Percentiles rank a stretch among this genome's conserved stretches.
phyloP scores from a whole-genome alignment of 2,797 vertebrate genomes.

The Notolabrus celidotus region DNA sequence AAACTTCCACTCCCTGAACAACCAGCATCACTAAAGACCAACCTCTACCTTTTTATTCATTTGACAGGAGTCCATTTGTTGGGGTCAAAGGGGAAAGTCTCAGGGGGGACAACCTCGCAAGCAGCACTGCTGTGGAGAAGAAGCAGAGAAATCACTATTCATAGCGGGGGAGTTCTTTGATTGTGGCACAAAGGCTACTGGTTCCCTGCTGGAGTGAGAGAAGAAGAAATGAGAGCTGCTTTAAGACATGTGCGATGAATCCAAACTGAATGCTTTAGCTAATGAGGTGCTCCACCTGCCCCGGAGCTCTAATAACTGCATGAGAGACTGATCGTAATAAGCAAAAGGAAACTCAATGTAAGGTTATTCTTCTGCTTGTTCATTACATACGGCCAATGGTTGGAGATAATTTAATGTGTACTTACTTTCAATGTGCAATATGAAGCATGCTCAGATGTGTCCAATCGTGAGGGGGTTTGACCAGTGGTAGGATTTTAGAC shows the following conservation, averaged over 20 bases:
- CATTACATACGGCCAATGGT: background rate
- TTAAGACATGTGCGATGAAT: conserved; percentile 60
- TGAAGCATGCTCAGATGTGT: too few species aligned
- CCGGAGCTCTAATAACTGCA: conserved; percentile 56
- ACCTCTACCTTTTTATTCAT: conserved; percentile 73
- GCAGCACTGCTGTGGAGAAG: conserved; percentile 64
- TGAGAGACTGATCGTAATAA: conserved; percentile 9
- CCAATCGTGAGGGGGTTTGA: too few species aligned
- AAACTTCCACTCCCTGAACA: conserved; percentile 63
- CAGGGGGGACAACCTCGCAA: conserved; percentile 70
- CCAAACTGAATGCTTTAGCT: conserved; percentile 73
- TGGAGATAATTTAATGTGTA: background rate
- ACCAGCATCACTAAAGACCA: conserved; percentile 77
- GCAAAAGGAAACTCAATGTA: background rate
- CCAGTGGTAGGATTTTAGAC: too few species aligned
- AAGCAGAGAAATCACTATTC: conserved; percentile 74
- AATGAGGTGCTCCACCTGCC: conserved; percentile 75
- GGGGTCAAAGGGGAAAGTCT: conserved; percentile 83
- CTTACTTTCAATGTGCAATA: too few species aligned
- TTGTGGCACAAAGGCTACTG: conserved; percentile 75
- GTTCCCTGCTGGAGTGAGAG: conserved; percentile 72
- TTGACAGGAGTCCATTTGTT: conserved; percentile 81
- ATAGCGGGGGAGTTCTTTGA: conserved; percentile 73
- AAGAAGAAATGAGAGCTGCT: conserved; percentile 62
- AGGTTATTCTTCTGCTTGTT: background rate